phyloP scores from a whole-genome alignment of 2,888 invertebrate genomes.

The Sphecodes monilicornis region DNA sequence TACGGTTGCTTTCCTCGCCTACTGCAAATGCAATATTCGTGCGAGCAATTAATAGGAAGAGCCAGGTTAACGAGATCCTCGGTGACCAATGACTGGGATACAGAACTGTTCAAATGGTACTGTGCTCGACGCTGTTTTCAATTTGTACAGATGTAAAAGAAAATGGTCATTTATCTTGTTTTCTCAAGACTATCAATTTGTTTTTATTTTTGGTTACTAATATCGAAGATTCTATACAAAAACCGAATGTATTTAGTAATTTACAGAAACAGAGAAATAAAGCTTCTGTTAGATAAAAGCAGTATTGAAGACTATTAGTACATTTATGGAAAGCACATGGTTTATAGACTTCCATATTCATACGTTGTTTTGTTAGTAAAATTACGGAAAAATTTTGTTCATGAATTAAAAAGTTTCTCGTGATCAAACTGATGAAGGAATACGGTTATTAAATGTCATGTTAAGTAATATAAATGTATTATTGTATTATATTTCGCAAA shows the following conservation, averaged over 20 bases:
- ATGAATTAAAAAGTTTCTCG: too few relatives aligned
- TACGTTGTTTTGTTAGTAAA: not conserved
- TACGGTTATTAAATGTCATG: too few relatives aligned
- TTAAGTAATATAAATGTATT: too few relatives aligned
- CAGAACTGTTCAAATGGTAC: not conserved
- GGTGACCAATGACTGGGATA: not conserved
- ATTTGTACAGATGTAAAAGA: not conserved
- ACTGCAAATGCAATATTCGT: conserved; percentile 46
- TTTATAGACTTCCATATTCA: not conserved
- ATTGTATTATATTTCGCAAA: too few relatives aligned
- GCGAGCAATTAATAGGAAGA: conserved; percentile 51
- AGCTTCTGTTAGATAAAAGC: too few relatives aligned
- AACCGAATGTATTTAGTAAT: too few relatives aligned
- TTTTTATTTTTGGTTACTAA: not conserved
- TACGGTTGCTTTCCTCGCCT: conserved; percentile 20
- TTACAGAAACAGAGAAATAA: too few relatives aligned
- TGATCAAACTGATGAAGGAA: too few relatives aligned
- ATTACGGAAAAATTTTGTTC: not conserved
- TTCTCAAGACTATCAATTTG: not conserved
- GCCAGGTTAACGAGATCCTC: conserved; percentile 25
- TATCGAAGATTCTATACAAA: too few relatives aligned
- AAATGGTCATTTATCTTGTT: too few relatives aligned
- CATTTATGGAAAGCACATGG: not conserved
- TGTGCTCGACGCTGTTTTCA: not conserved
- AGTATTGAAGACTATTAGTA: too few relatives aligned